Conservation (phyloP, 2,113 vertebrate species). For the Equus przewalskii region DNA sequence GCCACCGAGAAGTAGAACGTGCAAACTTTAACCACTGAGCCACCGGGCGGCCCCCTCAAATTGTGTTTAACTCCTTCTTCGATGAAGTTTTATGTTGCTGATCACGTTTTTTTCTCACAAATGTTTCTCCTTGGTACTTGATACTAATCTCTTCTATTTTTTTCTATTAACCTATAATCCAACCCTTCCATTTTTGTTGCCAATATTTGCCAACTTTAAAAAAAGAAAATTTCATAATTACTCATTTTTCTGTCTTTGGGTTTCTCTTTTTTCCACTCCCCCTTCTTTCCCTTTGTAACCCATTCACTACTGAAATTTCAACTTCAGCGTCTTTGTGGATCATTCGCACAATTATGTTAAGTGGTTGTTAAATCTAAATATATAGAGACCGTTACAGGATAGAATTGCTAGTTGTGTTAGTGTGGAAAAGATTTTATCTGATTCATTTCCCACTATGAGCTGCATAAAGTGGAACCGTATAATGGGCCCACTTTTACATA, state of each 20-base stretch:
- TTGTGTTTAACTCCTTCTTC: neutral
- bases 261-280: neutral
- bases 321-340: neutral
- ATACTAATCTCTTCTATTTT: neutral
- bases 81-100: neutral
- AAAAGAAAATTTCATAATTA: neutral
- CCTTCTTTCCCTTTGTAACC: neutral
- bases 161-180: neutral
- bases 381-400: neutral
- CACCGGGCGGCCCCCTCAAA: neutral
- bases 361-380: neutral
- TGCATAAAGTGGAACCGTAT: neutral
- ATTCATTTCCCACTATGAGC: neutral
- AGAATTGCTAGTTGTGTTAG: neutral
- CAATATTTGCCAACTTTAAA: neutral
- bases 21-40: too few relatives aligned
- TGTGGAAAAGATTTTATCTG: constrained; percentile 21
- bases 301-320: neutral
- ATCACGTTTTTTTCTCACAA: neutral
- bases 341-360: neutral
- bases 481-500: neutral
- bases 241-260: neutral
- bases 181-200: neutral
- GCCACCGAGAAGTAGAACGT: too few relatives aligned
- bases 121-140: neutral